Base-by-base conservation (phyloP, 1,140 invertebrate genomes). In the Eriosoma lanigerum region DNA sequence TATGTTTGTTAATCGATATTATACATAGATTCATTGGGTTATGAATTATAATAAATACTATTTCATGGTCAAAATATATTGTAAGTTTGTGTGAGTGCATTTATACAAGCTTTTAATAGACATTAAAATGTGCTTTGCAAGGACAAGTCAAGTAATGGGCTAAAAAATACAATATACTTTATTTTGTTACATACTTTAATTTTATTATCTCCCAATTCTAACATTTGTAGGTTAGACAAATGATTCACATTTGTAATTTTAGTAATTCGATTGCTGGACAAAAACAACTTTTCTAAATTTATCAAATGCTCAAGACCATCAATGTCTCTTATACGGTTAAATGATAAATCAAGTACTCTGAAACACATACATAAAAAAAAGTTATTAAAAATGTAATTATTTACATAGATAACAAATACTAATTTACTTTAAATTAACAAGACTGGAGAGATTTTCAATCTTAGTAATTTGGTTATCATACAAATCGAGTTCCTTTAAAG, bases 171-270 rank as follows among this genome's bases (percentile, higher is more conserved):
- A 38, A 38, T 8, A 38, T 38, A 8, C 32, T 38, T 38, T 38
- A 38, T 38, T 38, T 4, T 38, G 32, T 38, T 48, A 84, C 87
- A 87, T 87, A 93, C 93, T 84, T 94, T 88, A 83, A 98, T 94
- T 86, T 92, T 93, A 86, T 99, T 99, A 83, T 98, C 95, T 1
- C 98, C 98, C 48, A 99, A 86, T 87, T 99, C 98, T 26, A 99
- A 86, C 85, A 95, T 88, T 58, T 91, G 91, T 13, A 99, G 87
- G 75, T 94, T 91, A 8, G 88, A 89, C 26, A 98, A 86, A 85
- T 93, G 90, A 54, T 90, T 90, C 19, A 99, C 83, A 88, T 98
- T 98, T 87, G 98, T 92, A 82, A 99, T 98, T 86, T 92, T 92
- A 0, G 86, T 85, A 32, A 99, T 95, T 87, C 93, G 96, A 86